Base-by-base conservation (phyloP, 2,113 vertebrate species). In the Equus quagga region DNA sequence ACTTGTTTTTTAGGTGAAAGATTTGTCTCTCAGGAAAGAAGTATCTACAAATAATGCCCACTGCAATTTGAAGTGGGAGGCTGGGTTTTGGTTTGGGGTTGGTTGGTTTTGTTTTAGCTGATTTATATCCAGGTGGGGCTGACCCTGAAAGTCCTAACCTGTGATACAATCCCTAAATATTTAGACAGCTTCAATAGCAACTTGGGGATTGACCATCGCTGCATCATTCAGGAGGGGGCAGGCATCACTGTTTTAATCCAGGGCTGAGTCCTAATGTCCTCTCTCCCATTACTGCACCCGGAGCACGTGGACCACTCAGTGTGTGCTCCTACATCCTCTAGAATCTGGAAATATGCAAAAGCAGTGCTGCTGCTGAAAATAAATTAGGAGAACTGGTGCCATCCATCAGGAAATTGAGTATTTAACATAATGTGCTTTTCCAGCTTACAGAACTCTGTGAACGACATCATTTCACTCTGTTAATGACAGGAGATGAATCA, bases 401-500 rank as follows among this genome's bases (percentile, higher is more conserved):
- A 87, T 56, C 60, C 51, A 51, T 64, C 89, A 94, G 93, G 94
- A 98, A 97, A 95, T 14, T 72, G 64, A 84, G 75, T 89, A 60
- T 91, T 98, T 83, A 95, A 46, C 73, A 84, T 76, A 85, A 91
- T 92, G 41, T 93, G 79, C 65, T 93, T 96, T 96, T 90, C 79
- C 83, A 97, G 79, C 69, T 96, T 93, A 86, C 89, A 96, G 82
- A 97, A 93, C 86, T 54, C 84, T 26, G 17, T 58, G 58, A 94
- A 76, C 4, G 44, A 92, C 89, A 86, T 93, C 76, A 51, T 97
- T 93, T 87, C 67, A 31, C 81, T 93, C 69, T 17, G 41, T 88
- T 97, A 97, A 96, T 82, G 70, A 94, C 95, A 92, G 97, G 96
- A 98, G 96, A 94, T 97, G 97, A 97, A 90, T 97, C 96, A 96